Base-by-base conservation (phyloP, 2,797 vertebrate species). In the Apogon hyalosoma region DNA sequence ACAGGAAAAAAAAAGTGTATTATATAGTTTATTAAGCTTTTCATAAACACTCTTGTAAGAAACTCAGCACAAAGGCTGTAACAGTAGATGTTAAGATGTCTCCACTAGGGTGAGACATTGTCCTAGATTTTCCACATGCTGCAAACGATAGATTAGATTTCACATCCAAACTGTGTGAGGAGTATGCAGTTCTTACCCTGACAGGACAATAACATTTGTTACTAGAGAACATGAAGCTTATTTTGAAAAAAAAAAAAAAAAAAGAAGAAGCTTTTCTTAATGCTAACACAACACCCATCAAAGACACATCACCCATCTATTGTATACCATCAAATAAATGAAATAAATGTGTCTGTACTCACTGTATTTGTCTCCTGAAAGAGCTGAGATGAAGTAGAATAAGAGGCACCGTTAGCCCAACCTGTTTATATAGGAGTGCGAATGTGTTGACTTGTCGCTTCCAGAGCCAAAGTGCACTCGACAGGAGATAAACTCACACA, bases 381-480 rank as follows among this genome's bases (percentile, higher is more conserved):
- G 71, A 82, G 63, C 72, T 76, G 73, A 69, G 63, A 74, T 53
- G 60, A 77, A 79, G 83, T 60, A 50, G 69, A 64, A 53, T 83
- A 73, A 69, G 24, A 80, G 52, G 36, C 58, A 45, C 40, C n/a
- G 11, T 60, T 56, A 60, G 55, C 58, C 18, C 48, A 28, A 24
- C 70, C 82, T 69, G 72, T 91, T 92, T 94, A 89, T 93, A 94
- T 92, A 93, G 80, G 75, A 90, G 83, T n/a, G 64, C 64, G 52
- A 61, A 87, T 77, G 80, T 91, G 87, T 92, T 89, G 89, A 93
- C 91, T 88, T 87, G 84, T 90, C 42, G 65, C 62, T 81, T 82
- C 56, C 48, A 42, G 87, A 90, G 91, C 80, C 92, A 94, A 95
- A 94, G 94, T 94, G 87, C 93, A 94, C 47, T 77, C 28, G 19